Base-by-base conservation (phyloP, 2,797 vertebrate species). In the Taenioides sp. region DNA sequence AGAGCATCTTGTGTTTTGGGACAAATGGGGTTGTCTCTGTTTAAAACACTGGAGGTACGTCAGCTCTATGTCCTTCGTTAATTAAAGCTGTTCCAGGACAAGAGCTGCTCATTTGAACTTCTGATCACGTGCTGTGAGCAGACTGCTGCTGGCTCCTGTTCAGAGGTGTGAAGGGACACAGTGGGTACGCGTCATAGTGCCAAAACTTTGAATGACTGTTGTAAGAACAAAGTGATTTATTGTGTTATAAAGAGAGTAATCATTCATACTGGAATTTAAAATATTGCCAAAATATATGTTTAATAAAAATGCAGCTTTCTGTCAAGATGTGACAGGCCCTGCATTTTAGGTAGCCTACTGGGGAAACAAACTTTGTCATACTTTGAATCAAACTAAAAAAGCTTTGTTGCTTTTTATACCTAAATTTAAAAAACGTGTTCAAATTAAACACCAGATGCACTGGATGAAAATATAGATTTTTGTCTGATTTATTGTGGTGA, bases 21-120 rank as follows among this genome's bases (percentile, higher is more conserved):
- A 60, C 62, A 64, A 65, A 75, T 72, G 4, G 0, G 55, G 65
- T 69, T 74, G 43, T 80, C 58, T 76, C 1, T 5, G 64, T 50
- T 69, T 17, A 77, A 80, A 81, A 75, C 65, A 74, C 47, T 61
- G 64, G 63, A 77, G 71, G 59, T 69, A 65, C 58, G 75, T 63
- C 66, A 61, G 61, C 63, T 37, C 27, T 20, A 10, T 70, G 71
- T 78, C 68, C 69, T 71, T 79, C 59, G 69, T 69, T 69, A 66
- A 74, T 76, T 79, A 67, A 79, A 73, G 66, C 43, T 11, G 64
- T 71, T 66, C 34, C n/a, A 50, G 71, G 77, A 81, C 11, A 52
- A 22, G 54, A 54, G 54, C 70, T 71, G 67, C 25, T 52, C 28
- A 68, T 77, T 59, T 73, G 3, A 67, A 66, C 25, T 63, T 69